Evolutionary conservation across 2,888 invertebrate species (phyloP), one percentile per base, ranked within the genome.

Genomic region (Agrotis clavis): DNA sequence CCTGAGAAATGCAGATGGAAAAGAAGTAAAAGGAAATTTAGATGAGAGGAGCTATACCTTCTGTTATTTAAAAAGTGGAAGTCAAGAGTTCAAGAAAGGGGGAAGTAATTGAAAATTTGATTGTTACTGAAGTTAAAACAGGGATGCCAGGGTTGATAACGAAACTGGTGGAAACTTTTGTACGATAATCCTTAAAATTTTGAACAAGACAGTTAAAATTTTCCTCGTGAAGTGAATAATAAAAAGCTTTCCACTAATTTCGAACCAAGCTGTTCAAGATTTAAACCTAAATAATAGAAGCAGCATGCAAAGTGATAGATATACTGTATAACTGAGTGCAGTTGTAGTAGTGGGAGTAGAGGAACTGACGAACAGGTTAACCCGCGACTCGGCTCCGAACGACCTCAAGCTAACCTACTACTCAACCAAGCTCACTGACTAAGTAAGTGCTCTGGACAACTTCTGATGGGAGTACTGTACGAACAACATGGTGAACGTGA

Each of bases 271-370:
- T 89, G 35, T 84, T 77, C 62, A 78, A 88, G 92, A 89, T 92
- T 90, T 92, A 88, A 91, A 91, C 88, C 89, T 92, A 92, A 92
- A 92, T 92, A 92, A 92, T 91, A 93, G 92, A 96, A 96, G 96
- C 96, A 86, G 90, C 96, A 96, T 96, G 96, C 96, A 94, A 88
- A 95, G 95, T 95, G 94, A 92, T 86, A 94, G 93, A 95, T 90
- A 92, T 91, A 91, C 88, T 92, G 91, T 93, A 91, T 91, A 91
- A 93, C 90, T 92, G 92, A 95, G 94, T 96, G 94, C 91, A 92
- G 89, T 90, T 92, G 93, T 94, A 91, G 89, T 91, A 92, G 93
- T 94, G 92, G 93, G 92, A 91, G 91, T 92, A 90, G 87, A 93
- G 91, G 91, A 92, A 91, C 88, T 90, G 93, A 93, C 91, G 91